Conservation (phyloP, 1,140 invertebrate species). For the Drosophila kanapiae region DNA sequence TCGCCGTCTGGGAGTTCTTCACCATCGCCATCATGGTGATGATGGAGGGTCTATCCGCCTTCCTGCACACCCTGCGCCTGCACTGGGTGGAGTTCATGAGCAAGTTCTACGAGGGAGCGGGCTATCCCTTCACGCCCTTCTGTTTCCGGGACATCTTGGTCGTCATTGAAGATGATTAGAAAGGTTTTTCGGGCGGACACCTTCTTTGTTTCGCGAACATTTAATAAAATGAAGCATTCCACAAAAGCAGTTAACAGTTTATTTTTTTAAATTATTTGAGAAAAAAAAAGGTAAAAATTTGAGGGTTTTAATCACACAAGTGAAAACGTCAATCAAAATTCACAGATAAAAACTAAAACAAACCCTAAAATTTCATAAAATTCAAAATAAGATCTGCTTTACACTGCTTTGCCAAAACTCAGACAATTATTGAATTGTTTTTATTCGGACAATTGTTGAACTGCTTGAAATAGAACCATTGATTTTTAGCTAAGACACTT, state of each 20-base stretch:
- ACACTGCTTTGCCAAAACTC: no score
- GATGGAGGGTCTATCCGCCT: slow-evolving; percentile 99
- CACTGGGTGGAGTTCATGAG: slow-evolving; percentile 99
- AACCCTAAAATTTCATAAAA: no score
- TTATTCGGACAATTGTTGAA: no score
- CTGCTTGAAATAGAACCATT: no score
- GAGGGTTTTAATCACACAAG: no score
- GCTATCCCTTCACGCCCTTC: slow-evolving; percentile 96
- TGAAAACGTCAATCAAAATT: no score
- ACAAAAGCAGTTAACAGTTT: background rate
- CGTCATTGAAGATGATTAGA: slow-evolving; percentile 85
- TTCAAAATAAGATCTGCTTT: no score
- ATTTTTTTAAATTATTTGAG: no score
- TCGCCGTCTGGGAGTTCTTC: slow-evolving; percentile 93
- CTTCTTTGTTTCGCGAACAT: background rate
- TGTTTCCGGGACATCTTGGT: slow-evolving; percentile 94
- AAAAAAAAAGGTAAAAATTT: no score
- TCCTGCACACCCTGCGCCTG: slow-evolving; percentile 98
- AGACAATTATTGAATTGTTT: no score
- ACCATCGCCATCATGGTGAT: slow-evolving; percentile 97
- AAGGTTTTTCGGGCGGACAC: background rate
- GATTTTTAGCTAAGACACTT: no score
- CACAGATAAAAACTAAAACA: no score
- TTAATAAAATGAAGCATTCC: slow-evolving; percentile 25
- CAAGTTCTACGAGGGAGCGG: slow-evolving; percentile 97